These are phyloP conservation scores for Erithacus rubecula DNA, from an alignment of 2,797 vertebrate genomes.

Conservation along the genomic window DNA sequence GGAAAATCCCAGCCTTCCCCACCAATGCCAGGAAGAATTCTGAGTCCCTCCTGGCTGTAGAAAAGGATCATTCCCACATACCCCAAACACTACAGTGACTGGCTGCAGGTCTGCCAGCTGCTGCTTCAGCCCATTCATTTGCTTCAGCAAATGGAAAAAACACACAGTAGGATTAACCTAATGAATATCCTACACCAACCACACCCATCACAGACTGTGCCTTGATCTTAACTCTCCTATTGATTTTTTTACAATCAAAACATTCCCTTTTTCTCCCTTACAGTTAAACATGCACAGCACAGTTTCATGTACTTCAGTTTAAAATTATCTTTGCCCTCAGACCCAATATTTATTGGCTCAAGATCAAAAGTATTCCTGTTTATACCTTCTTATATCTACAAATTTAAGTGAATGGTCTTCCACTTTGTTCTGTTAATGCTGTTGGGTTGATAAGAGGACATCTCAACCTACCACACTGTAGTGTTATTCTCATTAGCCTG, in stretches of 20 bases:
- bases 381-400: neutral
- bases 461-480: too few species aligned
- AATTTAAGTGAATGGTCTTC: neutral
- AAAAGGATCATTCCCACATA: neutral
- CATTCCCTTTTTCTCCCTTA: neutral
- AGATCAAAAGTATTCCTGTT: neutral
- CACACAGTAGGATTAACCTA: neutral
- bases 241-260: neutral
- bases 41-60: neutral
- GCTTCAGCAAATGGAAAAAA: neutral
- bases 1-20: neutral
- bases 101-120: neutral
- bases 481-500: neutral
- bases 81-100: fast-evolving
- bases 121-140: neutral
- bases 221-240: neutral
- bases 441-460: neutral
- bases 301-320: neutral
- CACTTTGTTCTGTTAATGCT: neutral
- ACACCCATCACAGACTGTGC: neutral
- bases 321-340: neutral
- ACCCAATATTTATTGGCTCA: fast-evolving
- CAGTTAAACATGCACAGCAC: neutral
- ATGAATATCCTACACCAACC: neutral
- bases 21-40: neutral